A percentile compares a stretch with the other conserved stretches of the same genome.
Evolutionary conservation across 1,140 invertebrate genomes (phyloP).

Genomic region (Drosophila lacteicornis): DNA sequence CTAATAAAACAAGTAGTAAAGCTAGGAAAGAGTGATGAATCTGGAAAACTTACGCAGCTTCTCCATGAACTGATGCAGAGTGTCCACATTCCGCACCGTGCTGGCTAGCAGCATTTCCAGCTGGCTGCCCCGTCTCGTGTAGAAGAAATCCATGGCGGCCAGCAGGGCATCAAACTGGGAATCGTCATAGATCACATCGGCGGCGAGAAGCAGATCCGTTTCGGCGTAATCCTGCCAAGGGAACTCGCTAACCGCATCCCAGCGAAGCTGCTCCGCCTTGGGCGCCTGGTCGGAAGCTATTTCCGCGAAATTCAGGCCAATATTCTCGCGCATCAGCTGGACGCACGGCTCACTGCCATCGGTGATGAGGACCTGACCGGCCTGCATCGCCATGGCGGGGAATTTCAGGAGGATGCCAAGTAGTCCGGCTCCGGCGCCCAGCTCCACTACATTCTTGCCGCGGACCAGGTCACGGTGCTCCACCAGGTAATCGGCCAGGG

Average conservation of each 20-base stretch:
- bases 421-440: constrained; percentile 76
- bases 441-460: constrained; percentile 66
- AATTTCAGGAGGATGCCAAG: constrained; percentile 70
- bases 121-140: constrained; percentile 25
- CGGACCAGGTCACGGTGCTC: constrained; percentile 45
- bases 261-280: constrained; percentile 50
- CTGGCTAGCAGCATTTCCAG: constrained; percentile 72
- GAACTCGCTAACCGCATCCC: constrained; percentile 51
- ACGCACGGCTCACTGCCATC: constrained; percentile 76
- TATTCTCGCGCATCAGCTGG: constrained; percentile 71
- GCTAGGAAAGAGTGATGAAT: background rate
- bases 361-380: constrained; percentile 60
- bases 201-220: constrained; percentile 67
- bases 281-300: constrained; percentile 1
- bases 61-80: constrained; percentile 65
- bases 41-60: constrained; percentile 58
- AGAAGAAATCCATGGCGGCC: constrained; percentile 61
- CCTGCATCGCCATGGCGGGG: constrained; percentile 29
- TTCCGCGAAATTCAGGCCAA: constrained; percentile 59
- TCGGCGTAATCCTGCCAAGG: constrained; percentile 28
- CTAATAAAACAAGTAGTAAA: background rate
- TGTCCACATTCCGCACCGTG: constrained; percentile 77
- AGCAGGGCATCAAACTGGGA: constrained; percentile 63
- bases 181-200: constrained; percentile 80
- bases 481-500: constrained; percentile 70